Percentiles rank a stretch among this genome's conserved stretches.
Evolutionary conservation across 2,888 invertebrate genomes (phyloP).

Genomic region (Tridacna gigas): DNA sequence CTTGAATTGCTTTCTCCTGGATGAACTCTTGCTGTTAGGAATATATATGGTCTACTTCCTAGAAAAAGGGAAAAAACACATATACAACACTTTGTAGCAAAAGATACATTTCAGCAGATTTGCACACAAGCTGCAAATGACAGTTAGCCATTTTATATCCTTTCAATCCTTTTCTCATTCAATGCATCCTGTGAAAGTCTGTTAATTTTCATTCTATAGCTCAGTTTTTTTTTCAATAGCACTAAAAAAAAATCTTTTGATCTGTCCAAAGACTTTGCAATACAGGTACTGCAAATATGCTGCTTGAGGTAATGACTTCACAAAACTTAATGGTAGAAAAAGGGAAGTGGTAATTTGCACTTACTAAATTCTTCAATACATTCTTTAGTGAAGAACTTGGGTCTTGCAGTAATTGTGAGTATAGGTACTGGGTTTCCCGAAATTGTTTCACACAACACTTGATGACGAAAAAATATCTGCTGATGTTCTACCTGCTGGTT

Average conservation of each 20-base stretch:
- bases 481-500: slow-evolving; percentile 85
- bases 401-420: slow-evolving; percentile 89
- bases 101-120: too few species aligned
- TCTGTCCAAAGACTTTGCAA: too few species aligned
- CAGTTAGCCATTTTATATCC: too few species aligned
- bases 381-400: slow-evolving; percentile 71
- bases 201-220: too few species aligned
- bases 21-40: slow-evolving; percentile 92
- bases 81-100: neutral
- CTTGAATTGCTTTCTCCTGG: slow-evolving; percentile 95
- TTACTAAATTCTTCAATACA: slow-evolving; percentile 77
- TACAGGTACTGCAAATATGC: too few species aligned
- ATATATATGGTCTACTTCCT: slow-evolving; percentile 86
- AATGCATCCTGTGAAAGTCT: too few species aligned
- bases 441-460: slow-evolving; percentile 90
- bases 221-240: too few species aligned
- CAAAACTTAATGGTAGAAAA: too few species aligned
- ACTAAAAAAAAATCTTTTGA: too few species aligned
- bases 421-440: slow-evolving; percentile 91
- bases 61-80: slow-evolving; percentile 12
- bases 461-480: slow-evolving; percentile 88
- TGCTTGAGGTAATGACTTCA: too few species aligned
- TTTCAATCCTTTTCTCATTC: too few species aligned
- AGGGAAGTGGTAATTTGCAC: slow-evolving; percentile 32
- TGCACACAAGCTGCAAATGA: too few species aligned